A percentile compares a stretch with the other conserved stretches of the same genome.
Conservation (phyloP, 2,797 vertebrate genomes). For the Amphiprion clarkii region DNA sequence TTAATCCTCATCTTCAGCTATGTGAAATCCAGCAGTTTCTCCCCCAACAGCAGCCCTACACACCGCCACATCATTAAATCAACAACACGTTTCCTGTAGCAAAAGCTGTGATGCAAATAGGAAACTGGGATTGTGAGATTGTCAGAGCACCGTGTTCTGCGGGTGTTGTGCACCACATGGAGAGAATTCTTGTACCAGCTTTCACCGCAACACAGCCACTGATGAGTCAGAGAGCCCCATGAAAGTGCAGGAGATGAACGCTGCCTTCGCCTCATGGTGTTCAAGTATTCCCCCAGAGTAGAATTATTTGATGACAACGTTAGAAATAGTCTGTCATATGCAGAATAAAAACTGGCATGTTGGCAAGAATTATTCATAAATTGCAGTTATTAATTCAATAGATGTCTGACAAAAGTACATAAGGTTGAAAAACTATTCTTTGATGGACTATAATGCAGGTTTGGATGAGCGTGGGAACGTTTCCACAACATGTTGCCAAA, state of each 20-base stretch:
- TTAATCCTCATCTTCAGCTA: constrained; percentile 5
- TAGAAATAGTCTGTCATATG: constrained; percentile 15
- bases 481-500: neutral
- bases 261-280: constrained; percentile 8
- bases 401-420: neutral
- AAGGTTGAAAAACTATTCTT: too few relatives aligned
- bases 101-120: constrained; percentile 59
- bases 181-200: constrained; percentile 69
- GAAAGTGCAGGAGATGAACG: constrained; percentile 56
- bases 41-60: constrained; percentile 24
- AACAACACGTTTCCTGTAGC: constrained; percentile 62
- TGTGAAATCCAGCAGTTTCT: constrained; percentile 4
- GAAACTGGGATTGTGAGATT: constrained; percentile 49
- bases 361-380: neutral
- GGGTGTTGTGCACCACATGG: constrained; percentile 70
- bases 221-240: constrained; percentile 59
- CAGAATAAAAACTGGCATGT: constrained; percentile 1
- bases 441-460: neutral
- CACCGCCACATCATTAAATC: constrained; percentile 51
- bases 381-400: neutral
- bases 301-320: constrained; percentile 14
- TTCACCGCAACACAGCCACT: constrained; percentile 63
- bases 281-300: neutral
- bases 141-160: constrained; percentile 52
- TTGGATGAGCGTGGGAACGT: neutral